A percentile compares a stretch with the other conserved stretches of the same genome.
phyloP scores from a whole-genome alignment of 1,140 invertebrate species.

The Bombus polaris region DNA sequence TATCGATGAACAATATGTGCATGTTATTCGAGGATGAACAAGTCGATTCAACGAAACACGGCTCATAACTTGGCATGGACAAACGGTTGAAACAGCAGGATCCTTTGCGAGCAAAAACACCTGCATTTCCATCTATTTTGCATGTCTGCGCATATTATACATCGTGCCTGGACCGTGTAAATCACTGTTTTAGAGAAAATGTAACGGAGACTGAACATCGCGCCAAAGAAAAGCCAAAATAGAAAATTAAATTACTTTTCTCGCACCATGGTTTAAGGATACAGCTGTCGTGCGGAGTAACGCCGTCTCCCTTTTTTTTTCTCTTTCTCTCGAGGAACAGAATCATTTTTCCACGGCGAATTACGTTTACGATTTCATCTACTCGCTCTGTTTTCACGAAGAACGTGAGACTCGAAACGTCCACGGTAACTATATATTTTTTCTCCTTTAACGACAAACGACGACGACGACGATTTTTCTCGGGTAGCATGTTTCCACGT shows the following conservation, averaged over 20 bases:
- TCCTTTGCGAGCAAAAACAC: background rate
- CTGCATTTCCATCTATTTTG: conserved; percentile 38
- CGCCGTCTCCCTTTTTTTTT: background rate
- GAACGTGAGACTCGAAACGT: background rate
- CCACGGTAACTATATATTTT: background rate
- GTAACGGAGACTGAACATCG: background rate
- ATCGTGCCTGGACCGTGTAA: conserved; percentile 1
- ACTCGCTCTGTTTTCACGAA: background rate
- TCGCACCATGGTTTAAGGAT: background rate
- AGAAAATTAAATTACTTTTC: conserved; percentile 35
- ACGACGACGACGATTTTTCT: background rate
- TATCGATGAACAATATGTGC: background rate
- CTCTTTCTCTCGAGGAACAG: background rate
- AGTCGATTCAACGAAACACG: background rate
- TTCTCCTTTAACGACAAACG: background rate
- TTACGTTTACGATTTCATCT: background rate
- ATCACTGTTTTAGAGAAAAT: conserved; percentile 25
- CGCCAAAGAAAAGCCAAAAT: background rate
- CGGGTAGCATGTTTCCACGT: background rate
- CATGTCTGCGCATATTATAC: conserved; percentile 12
- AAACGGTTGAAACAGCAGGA: background rate
- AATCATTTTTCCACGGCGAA: conserved; percentile 3
- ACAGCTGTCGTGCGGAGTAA: background rate
- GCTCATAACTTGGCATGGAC: background rate
- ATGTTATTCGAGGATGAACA: background rate